phyloP scores from a whole-genome alignment of 2,797 vertebrate species.

The Margarornis squamiger region DNA sequence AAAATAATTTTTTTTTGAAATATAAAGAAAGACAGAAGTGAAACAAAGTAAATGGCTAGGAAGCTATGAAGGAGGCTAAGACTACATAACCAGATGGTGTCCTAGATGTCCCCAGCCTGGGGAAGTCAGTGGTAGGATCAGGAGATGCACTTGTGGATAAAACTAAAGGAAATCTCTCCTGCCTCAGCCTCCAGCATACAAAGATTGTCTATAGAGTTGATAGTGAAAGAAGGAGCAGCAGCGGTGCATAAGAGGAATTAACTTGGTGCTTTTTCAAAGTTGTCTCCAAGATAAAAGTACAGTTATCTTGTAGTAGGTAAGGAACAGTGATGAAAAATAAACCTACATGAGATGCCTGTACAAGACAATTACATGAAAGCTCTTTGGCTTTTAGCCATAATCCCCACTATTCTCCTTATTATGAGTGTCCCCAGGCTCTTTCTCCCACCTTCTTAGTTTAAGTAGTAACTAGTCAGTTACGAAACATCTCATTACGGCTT shows the following conservation, averaged over 20 bases:
- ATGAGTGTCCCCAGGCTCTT: neutral
- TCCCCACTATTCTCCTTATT: neutral
- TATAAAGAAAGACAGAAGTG: neutral
- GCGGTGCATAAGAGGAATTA: neutral
- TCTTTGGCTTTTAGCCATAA: neutral
- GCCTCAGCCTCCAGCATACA: neutral
- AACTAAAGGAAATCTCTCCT: neutral
- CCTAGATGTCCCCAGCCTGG: neutral
- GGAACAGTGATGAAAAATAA: neutral
- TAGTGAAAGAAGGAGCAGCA: neutral
- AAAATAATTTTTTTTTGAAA: neutral
- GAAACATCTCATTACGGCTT: neutral
- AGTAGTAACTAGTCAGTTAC: neutral
- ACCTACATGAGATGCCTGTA: neutral
- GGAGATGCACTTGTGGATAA: neutral
- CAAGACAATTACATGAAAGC: neutral
- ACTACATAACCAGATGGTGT: neutral
- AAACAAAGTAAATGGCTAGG: neutral
- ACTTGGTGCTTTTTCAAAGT: neutral
- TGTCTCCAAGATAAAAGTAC: neutral
- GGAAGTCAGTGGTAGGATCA: neutral
- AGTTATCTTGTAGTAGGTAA: neutral
- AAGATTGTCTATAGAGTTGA: neutral
- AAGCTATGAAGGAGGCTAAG: neutral
- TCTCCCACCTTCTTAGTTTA: neutral